Conservation (phyloP, 1,140 invertebrate genomes). For the Zaprionus lachaisei region DNA sequence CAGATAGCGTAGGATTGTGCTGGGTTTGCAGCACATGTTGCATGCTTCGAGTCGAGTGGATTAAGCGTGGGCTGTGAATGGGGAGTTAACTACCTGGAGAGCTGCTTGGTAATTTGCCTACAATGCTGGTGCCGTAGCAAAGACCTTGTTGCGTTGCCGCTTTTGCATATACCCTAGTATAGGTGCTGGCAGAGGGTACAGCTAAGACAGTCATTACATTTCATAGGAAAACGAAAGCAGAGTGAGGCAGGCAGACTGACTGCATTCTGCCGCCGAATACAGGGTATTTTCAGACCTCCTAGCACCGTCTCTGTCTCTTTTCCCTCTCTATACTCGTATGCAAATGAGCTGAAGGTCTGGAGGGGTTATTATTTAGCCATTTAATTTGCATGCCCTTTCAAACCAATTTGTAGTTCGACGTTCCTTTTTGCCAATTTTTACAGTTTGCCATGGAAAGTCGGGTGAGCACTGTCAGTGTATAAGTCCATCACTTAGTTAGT, state of each 20-base stretch:
- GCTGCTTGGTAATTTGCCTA: constrained; percentile 16
- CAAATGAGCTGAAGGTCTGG: constrained; percentile 40
- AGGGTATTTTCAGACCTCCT: constrained; percentile 1
- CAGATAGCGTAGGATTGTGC: constrained; percentile 2
- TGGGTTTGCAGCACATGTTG: constrained; percentile 28
- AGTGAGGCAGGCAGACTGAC: not conserved
- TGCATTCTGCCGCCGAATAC: not conserved
- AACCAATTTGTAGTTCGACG: constrained; percentile 22
- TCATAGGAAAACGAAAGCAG: not conserved
- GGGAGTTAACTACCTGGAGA: constrained; percentile 29
- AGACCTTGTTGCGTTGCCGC: not conserved
- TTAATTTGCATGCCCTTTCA: constrained; percentile 37
- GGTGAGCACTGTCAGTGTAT: constrained; percentile 4
- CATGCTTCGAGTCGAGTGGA: constrained; percentile 12
- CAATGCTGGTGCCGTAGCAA: constrained; percentile 5
- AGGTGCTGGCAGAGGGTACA: not conserved
- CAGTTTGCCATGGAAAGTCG: constrained; percentile 16
- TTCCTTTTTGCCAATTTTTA: constrained; percentile 15
- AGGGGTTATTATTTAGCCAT: constrained; percentile 18
- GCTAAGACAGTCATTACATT: not conserved
- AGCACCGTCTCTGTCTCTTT: not conserved
- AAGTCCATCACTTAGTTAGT: constrained; percentile 6
- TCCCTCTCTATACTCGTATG: constrained; percentile 5
- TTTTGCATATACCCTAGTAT: not conserved
- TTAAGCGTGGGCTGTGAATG: constrained; percentile 11